phyloP scores from a whole-genome alignment of 2,888 invertebrate genomes.

The Halictus quadricinctus region DNA sequence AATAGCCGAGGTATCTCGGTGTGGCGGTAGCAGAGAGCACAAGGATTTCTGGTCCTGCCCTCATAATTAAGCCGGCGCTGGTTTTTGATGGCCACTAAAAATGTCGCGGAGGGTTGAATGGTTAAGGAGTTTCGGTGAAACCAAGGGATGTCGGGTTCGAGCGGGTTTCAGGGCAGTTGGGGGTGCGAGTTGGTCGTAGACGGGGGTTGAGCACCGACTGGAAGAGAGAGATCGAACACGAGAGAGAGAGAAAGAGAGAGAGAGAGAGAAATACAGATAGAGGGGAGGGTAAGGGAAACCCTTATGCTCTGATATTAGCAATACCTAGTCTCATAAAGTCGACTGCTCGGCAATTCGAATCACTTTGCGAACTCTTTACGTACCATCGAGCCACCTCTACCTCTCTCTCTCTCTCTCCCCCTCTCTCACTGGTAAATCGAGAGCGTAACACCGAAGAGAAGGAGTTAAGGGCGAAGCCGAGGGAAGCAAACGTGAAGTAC shows the following conservation, averaged over 20 bases:
- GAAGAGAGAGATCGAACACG: conserved; percentile 29
- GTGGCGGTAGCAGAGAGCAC: conserved; percentile 14
- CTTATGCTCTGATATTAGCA: conserved; percentile 80
- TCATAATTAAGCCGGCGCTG: conserved; percentile 80
- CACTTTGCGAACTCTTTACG: conserved; percentile 82
- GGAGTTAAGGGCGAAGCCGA: conserved; percentile 27
- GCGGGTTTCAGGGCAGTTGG: conserved; percentile 6
- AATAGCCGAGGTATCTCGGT: conserved; percentile 32
- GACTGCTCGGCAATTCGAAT: conserved; percentile 80
- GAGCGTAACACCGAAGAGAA: conserved; percentile 34
- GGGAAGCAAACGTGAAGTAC: conserved; percentile 65
- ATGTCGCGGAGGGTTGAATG: conserved; percentile 80
- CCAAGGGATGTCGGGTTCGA: conserved; percentile 54
- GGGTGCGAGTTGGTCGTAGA: conserved; percentile 13
- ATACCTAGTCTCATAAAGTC: conserved; percentile 81
- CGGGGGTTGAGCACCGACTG: not conserved
- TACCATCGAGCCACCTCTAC: conserved; percentile 61
- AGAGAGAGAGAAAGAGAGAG: conserved; percentile 41
- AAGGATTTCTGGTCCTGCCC: conserved; percentile 67
- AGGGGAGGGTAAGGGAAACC: conserved; percentile 42
- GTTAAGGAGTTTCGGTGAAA: conserved; percentile 77
- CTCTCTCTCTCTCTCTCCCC: conserved; percentile 71
- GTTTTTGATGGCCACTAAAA: conserved; percentile 82
- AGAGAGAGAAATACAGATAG: conserved; percentile 28
- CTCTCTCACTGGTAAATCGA: conserved; percentile 39